A percentile compares a stretch with the other conserved stretches of the same genome.
Conservation (phyloP, 2,797 vertebrate species). For the Halcyon leucocephala region DNA sequence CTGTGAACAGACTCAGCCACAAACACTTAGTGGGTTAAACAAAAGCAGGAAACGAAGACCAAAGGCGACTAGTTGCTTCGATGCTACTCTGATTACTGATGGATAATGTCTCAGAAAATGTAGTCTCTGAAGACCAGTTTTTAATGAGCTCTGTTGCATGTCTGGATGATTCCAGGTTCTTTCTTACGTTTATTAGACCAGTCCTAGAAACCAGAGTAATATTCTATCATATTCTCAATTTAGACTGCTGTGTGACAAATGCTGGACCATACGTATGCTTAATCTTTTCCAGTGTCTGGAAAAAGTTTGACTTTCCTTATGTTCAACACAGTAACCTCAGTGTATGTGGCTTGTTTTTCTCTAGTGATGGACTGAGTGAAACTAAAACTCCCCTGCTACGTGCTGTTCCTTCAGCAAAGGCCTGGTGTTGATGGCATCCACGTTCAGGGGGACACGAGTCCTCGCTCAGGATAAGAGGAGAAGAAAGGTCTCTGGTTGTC, state of each 20-base stretch:
- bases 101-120: background rate
- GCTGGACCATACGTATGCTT: background rate
- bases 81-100: background rate
- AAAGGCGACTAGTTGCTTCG: background rate
- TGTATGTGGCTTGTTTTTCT: background rate
- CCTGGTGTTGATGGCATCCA: background rate
- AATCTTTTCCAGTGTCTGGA: conserved; percentile 27
- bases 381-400: background rate
- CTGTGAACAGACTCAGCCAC: background rate
- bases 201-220: background rate
- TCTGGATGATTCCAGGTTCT: background rate
- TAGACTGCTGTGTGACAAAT: conserved; percentile 11
- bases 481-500: background rate
- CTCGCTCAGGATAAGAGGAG: background rate
- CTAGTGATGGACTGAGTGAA: background rate
- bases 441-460: background rate
- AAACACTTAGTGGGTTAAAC: background rate
- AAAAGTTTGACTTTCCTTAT: background rate
- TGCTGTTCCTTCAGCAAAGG: background rate
- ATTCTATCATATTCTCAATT: background rate
- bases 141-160: background rate
- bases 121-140: background rate
- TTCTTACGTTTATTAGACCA: background rate
- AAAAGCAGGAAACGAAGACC: background rate
- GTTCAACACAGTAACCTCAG: background rate